Evolutionary conservation across 2,113 vertebrate genomes (phyloP), one percentile per base, ranked within the genome.

Genomic region (Gambusia affinis): DNA sequence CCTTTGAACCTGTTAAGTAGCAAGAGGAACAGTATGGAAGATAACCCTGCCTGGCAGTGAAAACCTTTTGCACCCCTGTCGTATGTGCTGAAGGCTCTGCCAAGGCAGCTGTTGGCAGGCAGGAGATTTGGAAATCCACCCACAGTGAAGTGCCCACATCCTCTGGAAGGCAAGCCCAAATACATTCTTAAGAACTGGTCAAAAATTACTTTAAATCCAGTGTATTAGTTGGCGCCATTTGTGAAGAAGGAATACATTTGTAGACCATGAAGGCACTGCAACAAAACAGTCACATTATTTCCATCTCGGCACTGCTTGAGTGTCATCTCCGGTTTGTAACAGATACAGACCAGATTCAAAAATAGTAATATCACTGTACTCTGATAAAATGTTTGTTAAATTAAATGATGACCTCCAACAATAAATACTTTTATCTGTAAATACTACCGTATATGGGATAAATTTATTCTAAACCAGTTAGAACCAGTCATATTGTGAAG

Each of bases 1-100:
- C 85, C 83, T 82, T 42, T 80, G 84, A 86, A 81, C 79, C 72
- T 54, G 37, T 76, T 28, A 5, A 78, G 68, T 64, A 87, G 82
- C 80, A 39, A 79, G 28, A 84, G 69, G 70, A 79, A 85, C 42
- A 75, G 78, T 67, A 19, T 57, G 54, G 6, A 33, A 81, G 84
- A 90, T 88, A 88, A 87, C 67, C 70, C 31, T n/a, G 73, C 31
- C 68, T 66, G 37, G 54, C 61, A 60, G 70, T 71, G 54, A 66
- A 80, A 67, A 62, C 70, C 57, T 29, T 12, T 37, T 33, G 29
- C 35, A 22, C n/a, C 30, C 65, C 61, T 65, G 8, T 33, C 64
- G 19, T 61, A 57, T 64, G 67, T 69, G 66, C 73, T 72, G 33
- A 78, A 76, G 63, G 39, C 42, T 14, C 39, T 61, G 62, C 28